Base-by-base conservation (phyloP, 2,113 vertebrate genomes). In the Cervus canadensis region DNA sequence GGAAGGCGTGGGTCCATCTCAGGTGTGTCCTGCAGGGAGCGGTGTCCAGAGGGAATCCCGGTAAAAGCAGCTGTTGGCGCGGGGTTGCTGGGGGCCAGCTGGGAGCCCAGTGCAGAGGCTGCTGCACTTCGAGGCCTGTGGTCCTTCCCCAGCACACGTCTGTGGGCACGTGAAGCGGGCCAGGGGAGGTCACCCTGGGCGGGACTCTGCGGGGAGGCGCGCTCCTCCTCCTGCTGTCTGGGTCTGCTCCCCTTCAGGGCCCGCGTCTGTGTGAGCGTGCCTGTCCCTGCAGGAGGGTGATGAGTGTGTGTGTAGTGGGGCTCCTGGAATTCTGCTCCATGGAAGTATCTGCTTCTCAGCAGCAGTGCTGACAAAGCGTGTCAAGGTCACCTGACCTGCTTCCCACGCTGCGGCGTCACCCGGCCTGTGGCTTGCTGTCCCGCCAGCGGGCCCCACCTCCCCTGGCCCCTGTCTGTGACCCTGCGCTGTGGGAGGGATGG, bases 231-330 rank as follows among this genome's bases (percentile, higher is more conserved):
- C 25, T 2, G 16, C 9, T 12, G 1, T 30, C 45, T 23, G 16
- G 76, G 78, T 16, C 78, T 19, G 12, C n/a, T 25, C 48, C 7
- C 15, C 5, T 25, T 19, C 36, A 6, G 12, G 48, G 48, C 5
- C 13, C 19, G 5, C 2, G 7, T n/a, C 78, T 43, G 14, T 67
- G 0, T 4, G 28, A 21, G 28, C 13, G 2, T 40, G 8, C 21
- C 10, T 23, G 0, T 50, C 50, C 28, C 62, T 45, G 81, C 33
- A 16, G 7, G 2, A 3, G 7, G 30, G 50, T 17, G 43, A 28
- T 4, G 62, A 13, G 3, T 0, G 0, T 4, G 50, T 19, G n/a
- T 12, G 14, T 11, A 4, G 86, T 1, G 60, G 11, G 10, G n/a
- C 33, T 23, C 3, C 19, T 17, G 12, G 48, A 52, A 2, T 4